Percentiles rank a stretch among this genome's conserved stretches.
These are phyloP conservation scores for Psylliodes chrysocephalus DNA, from an alignment of 2,888 invertebrate genomes.

Conservation along the genomic window DNA sequence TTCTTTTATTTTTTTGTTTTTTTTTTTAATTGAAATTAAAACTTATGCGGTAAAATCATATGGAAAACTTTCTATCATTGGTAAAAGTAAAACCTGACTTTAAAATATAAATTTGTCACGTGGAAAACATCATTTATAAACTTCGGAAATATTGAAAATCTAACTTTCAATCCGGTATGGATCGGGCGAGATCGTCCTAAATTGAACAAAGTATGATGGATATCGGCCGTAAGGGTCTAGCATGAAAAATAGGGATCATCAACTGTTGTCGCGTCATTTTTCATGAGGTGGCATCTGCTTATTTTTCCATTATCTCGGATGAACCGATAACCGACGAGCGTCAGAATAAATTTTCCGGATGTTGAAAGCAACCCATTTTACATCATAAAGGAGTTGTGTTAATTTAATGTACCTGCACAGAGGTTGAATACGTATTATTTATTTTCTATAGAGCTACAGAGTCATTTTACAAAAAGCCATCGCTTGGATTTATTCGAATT, in stretches of 20 bases:
- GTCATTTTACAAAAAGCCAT: too few species aligned
- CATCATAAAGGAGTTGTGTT: neutral
- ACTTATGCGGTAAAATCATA: too few species aligned
- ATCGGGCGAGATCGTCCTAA: conserved; percentile 26
- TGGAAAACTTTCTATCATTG: too few species aligned
- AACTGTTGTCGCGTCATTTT: conserved; percentile 16
- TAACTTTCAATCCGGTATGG: conserved; percentile 28
- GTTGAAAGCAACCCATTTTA: neutral
- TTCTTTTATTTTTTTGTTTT: too few species aligned
- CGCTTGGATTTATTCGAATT: too few species aligned
- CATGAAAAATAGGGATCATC: conserved; percentile 28
- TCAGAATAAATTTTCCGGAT: conserved; percentile 5
- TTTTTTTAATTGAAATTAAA: too few species aligned
- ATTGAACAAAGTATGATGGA: conserved; percentile 37
- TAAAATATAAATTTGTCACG: neutral
- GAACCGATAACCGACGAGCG: conserved; percentile 6
- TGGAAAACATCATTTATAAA: neutral
- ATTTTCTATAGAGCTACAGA: too few species aligned
- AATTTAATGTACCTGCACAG: too few species aligned
- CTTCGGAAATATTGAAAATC: conserved; percentile 24
- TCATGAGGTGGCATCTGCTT: conserved; percentile 17
- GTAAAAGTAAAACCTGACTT: too few species aligned
- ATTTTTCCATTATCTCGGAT: conserved; percentile 16
- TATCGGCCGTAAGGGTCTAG: conserved; percentile 21
- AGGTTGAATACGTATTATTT: too few species aligned